Evolutionary conservation across 2,113 vertebrate species (phyloP), one percentile per base, ranked within the genome.

Genomic region (Misgurnus anguillicaudatus): DNA sequence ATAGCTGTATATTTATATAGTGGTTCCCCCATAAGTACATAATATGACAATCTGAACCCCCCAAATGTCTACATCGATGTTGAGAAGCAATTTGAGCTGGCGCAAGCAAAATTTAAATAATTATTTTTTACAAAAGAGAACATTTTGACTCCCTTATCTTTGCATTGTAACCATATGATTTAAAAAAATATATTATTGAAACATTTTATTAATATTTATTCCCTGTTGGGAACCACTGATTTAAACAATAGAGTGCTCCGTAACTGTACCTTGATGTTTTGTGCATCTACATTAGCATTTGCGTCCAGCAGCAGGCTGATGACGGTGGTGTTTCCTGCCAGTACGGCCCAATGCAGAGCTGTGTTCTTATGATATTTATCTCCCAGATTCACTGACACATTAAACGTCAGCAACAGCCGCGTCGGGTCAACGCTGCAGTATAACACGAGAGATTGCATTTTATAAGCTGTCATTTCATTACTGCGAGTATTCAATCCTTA

Each of bases 341-440:
- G 92, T 61, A 99, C 98, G 66, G 98, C 96, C 98, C 98, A 99
- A 84, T 99, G 98, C 88, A 99, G 85, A 63, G 97, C 96, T 60
- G 98, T 99, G 89, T 99, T 99, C 93, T 99, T 98, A 91, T 99
- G 98, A 86, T 98, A 99, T 86, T 99, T 99, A 94, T 99, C 98
- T 62, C 97, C 98, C 86, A 99, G 94, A 90, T 98, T 99, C 86
- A 99, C 95, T 0, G 97, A 98, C 87, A 99, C 98, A 82, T 99
- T 99, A 89, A 99, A 99, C 9, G 98, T 99, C 89, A 99, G 94
- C 36, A 99, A 93, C 81, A 99, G 93, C 81, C 98, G 93, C 4
- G 98, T 99, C 77, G 98, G 98, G 89, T 99, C 98, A 93, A 99
- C 96, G 83, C 98, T 99, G 86, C 77, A 89, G 91, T 87, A 84